Percentiles rank a stretch among this genome's conserved stretches.
phyloP scores from a whole-genome alignment of 2,797 vertebrate genomes.

The Gallinago solitaria region DNA sequence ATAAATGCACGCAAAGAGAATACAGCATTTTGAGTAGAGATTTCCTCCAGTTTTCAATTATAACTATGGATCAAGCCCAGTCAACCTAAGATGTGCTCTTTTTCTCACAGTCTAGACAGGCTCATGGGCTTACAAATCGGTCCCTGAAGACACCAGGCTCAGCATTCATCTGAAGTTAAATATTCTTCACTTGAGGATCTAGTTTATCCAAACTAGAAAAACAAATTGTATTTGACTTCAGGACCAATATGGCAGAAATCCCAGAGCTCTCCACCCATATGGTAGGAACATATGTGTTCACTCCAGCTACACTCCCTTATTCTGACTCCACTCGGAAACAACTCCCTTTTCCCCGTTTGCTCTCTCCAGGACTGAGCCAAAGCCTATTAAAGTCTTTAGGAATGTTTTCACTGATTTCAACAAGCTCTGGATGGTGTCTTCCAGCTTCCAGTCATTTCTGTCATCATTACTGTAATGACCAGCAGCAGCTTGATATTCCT shows the following conservation, averaged over 20 bases:
- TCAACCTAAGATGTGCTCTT: not conserved
- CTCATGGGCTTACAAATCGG: not conserved
- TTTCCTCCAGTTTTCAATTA: not conserved
- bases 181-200: slow-evolving; percentile 2
- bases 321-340: slow-evolving; percentile 31
- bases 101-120: not conserved
- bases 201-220: slow-evolving; percentile 40
- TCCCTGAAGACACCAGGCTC: not conserved
- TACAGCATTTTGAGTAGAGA: not conserved
- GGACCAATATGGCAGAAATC: slow-evolving; percentile 64
- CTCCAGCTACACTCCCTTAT: slow-evolving; percentile 34
- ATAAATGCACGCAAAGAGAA: not conserved
- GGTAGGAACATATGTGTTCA: slow-evolving; percentile 64
- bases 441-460: slow-evolving; percentile 7
- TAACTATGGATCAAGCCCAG: not conserved
- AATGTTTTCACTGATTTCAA: slow-evolving; percentile 51
- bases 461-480: not conserved
- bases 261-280: slow-evolving; percentile 66
- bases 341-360: not conserved
- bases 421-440: slow-evolving; percentile 19
- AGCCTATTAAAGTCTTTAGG: slow-evolving; percentile 34
- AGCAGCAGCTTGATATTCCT: not conserved
- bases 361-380: slow-evolving; percentile 42
- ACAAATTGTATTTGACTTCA: slow-evolving; percentile 55
- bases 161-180: slow-evolving; percentile 9